Evolutionary conservation across 2,888 invertebrate species (phyloP).

Genomic region (Calephelis perditalis): DNA sequence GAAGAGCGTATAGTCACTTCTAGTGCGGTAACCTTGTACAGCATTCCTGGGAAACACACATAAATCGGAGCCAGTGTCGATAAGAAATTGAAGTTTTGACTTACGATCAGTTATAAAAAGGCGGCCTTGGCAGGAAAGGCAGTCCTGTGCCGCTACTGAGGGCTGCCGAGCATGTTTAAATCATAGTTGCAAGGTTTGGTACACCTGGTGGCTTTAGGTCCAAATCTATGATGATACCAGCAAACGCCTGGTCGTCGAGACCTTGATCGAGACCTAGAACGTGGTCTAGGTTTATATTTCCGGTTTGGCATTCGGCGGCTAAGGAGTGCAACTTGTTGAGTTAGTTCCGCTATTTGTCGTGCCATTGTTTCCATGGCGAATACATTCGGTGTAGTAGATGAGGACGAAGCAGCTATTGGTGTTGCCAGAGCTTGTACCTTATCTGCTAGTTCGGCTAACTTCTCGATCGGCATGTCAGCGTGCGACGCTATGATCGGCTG

Average conservation of each 20-base stretch:
- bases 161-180: slow-evolving; percentile 18
- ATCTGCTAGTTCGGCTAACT: too few relatives aligned
- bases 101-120: slow-evolving; percentile 24
- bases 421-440: not conserved
- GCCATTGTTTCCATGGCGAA: slow-evolving; percentile 1
- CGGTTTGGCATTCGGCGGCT: not conserved
- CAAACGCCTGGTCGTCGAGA: not conserved
- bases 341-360: not conserved
- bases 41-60: slow-evolving; percentile 14
- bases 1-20: slow-evolving; percentile 2
- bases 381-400: not conserved
- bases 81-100: slow-evolving; percentile 20
- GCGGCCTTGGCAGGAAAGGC: slow-evolving; percentile 18
- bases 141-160: slow-evolving; percentile 22
- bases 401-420: not conserved
- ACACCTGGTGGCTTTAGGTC: slow-evolving; percentile 14
- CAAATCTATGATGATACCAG: slow-evolving; percentile 16
- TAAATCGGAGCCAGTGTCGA: slow-evolving; percentile 23
- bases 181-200: slow-evolving; percentile 11
- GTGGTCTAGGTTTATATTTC: slow-evolving; percentile 12
- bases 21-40: not conserved
- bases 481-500: too few relatives aligned
- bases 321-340: not conserved
- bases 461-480: too few relatives aligned
- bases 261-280: slow-evolving; percentile 4